phyloP scores from a whole-genome alignment of 1,140 invertebrate species.

The Lanistes nyassanus region DNA sequence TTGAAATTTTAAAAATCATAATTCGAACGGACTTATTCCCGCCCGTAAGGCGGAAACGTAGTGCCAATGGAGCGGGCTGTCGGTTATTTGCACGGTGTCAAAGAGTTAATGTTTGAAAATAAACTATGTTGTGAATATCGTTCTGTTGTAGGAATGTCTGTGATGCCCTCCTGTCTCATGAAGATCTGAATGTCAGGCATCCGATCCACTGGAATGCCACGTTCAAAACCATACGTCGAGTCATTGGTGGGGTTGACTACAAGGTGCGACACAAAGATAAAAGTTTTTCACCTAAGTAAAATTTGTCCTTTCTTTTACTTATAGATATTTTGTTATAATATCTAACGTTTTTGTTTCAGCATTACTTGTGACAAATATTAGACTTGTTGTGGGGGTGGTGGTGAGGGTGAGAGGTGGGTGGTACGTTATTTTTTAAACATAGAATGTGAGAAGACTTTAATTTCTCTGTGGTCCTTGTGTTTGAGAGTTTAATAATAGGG shows the following conservation, averaged over 20 bases:
- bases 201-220: constrained; percentile 85
- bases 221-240: constrained; percentile 85
- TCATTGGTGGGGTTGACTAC: constrained; percentile 92
- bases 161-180: constrained; percentile 83
- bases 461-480: too few species aligned
- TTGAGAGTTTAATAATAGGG: too few species aligned
- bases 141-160: constrained; percentile 78
- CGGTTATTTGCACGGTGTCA: too few species aligned
- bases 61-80: too few species aligned
- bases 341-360: background rate
- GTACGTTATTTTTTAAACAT: too few species aligned
- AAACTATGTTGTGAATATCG: background rate
- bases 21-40: too few species aligned
- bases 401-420: too few species aligned
- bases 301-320: background rate
- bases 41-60: too few species aligned
- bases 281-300: too few species aligned
- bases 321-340: background rate
- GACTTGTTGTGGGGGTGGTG: background rate
- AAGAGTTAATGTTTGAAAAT: constrained; percentile 6
- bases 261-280: constrained; percentile 75
- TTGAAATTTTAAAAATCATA: too few species aligned
- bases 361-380: background rate
- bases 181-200: constrained; percentile 81
- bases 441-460: too few species aligned